Base-by-base conservation (phyloP, 2,888 invertebrate genomes). In the Boloria selene region DNA sequence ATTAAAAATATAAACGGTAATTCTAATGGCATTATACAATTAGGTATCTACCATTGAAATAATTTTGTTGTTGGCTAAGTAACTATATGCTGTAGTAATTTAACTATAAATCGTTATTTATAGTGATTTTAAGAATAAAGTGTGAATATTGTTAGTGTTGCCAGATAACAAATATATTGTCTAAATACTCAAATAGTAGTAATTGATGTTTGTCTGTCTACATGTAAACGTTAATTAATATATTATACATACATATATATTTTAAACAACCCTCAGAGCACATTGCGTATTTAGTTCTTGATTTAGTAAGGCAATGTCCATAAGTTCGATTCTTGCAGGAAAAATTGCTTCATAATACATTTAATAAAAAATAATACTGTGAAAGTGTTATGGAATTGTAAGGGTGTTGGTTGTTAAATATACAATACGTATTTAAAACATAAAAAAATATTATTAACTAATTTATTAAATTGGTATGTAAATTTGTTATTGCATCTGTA, bases 101-200 rank as follows among this genome's bases (percentile, higher is more conserved):
- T 10, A 47, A n/a, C 26, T 47, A 47, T 45, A 26, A 22, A 16
- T 49, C 50, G 45, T 31, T 17, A 54, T 54, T 54, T 62, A 54
- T 62, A 54, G n/a, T 7, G 50, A 26, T n/a, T 22, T 53, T 61
- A 44, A 16, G 17, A 44, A 38, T 52, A 45, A 61, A 61, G 45
- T 56, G 56, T 56, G 56, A 56, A 56, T 45, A 22, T 26, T 26
- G 44, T 26, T 44, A 18, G 31, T 45, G 45, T 22, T 45, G 56
- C 22, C 45, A 45, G 56, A 38, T 59, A 59, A 49, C 58, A 59
- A 56, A 58, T 44, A 50, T 13, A 18, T 55, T 56, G 69, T 60
- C 55, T 69, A 60, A 69, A 69, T 66, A 69, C 65, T 69, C 68
- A 65, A 59, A 69, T 56, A 65, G 17, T 52, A 50, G 18, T 60